Conservation (phyloP, 2,113 vertebrate genomes). For the Chloropsis cyanopogon region DNA sequence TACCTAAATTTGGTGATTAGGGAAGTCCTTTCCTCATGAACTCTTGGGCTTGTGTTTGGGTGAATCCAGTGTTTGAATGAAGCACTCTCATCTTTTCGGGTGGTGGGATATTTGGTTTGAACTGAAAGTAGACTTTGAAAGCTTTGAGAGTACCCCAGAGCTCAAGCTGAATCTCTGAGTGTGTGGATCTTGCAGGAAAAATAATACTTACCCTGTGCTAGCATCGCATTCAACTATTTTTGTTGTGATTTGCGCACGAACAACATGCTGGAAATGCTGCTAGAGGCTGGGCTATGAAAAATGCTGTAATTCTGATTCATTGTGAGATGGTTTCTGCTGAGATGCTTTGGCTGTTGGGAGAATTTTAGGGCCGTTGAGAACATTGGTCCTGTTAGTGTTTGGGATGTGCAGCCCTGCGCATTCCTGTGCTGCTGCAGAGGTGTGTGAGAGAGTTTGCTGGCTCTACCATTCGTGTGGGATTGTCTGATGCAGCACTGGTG, state of each 20-base stretch:
- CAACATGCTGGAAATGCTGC: background rate
- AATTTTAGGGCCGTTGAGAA: background rate
- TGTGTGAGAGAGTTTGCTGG: background rate
- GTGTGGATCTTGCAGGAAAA: background rate
- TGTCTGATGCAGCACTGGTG: background rate
- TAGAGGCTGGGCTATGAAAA: background rate
- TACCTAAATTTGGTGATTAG: background rate
- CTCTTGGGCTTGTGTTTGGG: accelerated
- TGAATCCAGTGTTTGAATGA: background rate
- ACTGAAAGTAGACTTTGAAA: background rate
- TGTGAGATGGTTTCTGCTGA: background rate
- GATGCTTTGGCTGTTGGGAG: background rate
- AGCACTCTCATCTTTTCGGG: background rate
- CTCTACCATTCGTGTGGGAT: accelerated
- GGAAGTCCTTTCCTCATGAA: background rate
- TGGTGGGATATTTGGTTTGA: background rate
- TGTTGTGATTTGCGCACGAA: background rate
- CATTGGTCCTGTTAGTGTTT: background rate
- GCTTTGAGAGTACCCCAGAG: background rate
- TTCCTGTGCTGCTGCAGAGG: background rate
- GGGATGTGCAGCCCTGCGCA: accelerated
- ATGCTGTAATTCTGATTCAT: background rate
- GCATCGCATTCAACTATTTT: accelerated
- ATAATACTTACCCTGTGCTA: background rate
- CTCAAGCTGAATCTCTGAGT: background rate